A percentile compares a stretch with the other conserved stretches of the same genome.
Conservation (phyloP, 2,888 invertebrate genomes). For the Campoplex nolae region DNA sequence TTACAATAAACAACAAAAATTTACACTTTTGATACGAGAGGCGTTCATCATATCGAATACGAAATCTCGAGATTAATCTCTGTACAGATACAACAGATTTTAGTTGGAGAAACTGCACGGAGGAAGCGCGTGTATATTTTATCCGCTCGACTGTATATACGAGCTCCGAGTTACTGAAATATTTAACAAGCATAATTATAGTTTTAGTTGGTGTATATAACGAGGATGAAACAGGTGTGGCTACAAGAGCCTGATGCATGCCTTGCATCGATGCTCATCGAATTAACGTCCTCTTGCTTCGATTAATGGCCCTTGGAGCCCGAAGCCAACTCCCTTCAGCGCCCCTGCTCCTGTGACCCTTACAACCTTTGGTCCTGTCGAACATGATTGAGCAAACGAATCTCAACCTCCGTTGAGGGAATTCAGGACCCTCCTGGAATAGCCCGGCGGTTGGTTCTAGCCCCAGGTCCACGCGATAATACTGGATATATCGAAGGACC, state of each 20-base stretch:
- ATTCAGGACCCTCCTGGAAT: constrained; percentile 2
- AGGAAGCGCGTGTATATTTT: neutral
- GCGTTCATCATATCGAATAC: too few species aligned
- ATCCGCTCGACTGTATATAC: neutral
- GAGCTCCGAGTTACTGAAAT: neutral
- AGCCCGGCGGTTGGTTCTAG: neutral
- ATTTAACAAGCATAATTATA: constrained; percentile 46
- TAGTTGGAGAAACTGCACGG: too few species aligned
- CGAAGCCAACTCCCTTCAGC: constrained; percentile 11
- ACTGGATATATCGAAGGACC: neutral
- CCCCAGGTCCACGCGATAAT: neutral
- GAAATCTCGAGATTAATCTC: too few species aligned
- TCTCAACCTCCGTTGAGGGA: constrained; percentile 2
- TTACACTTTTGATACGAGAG: neutral
- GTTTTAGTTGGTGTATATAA: constrained; percentile 27
- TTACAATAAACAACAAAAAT: neutral
- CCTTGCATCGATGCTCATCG: constrained; percentile 64
- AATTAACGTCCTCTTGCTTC: constrained; percentile 64
- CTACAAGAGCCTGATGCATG: constrained; percentile 44
- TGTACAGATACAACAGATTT: too few species aligned
- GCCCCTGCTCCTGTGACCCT: constrained; percentile 46
- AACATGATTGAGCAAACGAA: constrained; percentile 44
- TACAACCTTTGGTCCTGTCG: constrained; percentile 41
- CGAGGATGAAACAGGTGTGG: constrained; percentile 45
- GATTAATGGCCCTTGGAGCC: constrained; percentile 58